A percentile compares a stretch with the other conserved stretches of the same genome.
Evolutionary conservation across 2,888 invertebrate species (phyloP).

Genomic region (Sarcophaga subvicina): DNA sequence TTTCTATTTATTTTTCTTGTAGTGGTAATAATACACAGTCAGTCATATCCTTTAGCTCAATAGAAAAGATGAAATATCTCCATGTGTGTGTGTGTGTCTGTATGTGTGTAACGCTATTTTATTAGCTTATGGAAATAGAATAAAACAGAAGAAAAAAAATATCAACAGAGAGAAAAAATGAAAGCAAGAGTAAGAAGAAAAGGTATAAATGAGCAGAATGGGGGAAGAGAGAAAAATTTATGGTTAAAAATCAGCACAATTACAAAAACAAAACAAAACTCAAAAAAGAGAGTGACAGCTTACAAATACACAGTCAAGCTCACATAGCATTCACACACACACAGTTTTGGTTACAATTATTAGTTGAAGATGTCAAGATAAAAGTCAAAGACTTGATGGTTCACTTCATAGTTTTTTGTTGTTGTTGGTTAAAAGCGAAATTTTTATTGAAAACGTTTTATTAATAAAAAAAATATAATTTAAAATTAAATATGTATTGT

Average conservation of each 20-base stretch:
- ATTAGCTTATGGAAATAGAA: conserved; percentile 55
- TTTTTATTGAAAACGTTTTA: too few species aligned
- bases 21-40: conserved; percentile 37
- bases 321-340: too few species aligned
- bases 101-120: neutral
- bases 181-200: neutral
- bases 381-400: too few species aligned
- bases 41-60: conserved; percentile 4
- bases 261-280: conserved; percentile 15
- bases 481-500: too few species aligned
- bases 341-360: too few species aligned
- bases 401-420: neutral
- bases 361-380: too few species aligned
- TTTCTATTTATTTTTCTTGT: conserved; percentile 45
- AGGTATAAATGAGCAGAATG: neutral
- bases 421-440: too few species aligned
- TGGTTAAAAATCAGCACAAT: conserved; percentile 14
- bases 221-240: too few species aligned
- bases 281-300: neutral
- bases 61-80: neutral
- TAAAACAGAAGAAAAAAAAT: conserved; percentile 7
- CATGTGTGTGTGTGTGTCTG: conserved; percentile 22
- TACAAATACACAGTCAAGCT: neutral
- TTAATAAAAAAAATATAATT: too few species aligned
- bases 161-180: conserved; percentile 7